Evolutionary conservation across 1,140 invertebrate species (phyloP), one percentile per base, ranked within the genome.

Genomic region (Homalodisca vitripennis): DNA sequence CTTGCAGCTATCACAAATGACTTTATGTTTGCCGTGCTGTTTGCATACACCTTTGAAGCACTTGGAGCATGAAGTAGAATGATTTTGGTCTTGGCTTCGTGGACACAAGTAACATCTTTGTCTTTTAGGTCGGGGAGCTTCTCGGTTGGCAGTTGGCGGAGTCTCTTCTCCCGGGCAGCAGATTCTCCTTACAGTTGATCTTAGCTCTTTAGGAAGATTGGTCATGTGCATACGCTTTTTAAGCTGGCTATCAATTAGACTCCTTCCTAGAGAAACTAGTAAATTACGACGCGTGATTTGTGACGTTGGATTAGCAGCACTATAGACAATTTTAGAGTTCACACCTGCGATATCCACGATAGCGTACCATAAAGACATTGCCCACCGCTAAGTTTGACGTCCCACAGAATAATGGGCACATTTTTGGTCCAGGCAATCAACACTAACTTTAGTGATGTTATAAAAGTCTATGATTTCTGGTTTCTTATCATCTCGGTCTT

Each of bases 361-460:
- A 20, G 63, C 53, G 66, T 66, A 77, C 67, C 76, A 78, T 13
- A 76, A 66, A 10, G 73, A 70, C 62, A 76, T 51, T 24, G 77
- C 75, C 75, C 77, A 78, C 57, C 76, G 69, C 46, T 70, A 63
- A 29, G 70, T 74, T 70, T 68, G 34, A 53, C 74, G 51, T 66
- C 72, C 68, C 30, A 62, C 68, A 30, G 57, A 69, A 66, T 74
- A 75, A 29, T 55, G 72, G 13, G 73, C 48, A 70, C 73, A 76
- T 71, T 75, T 75, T 70, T 76, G 34, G 62, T 77, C 75, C 24
- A 77, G 55, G 12, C 47, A 63, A 77, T 77, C 74, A 13, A 78
- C 75, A n/a, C 77, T 77, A 46, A 34, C 66, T 73, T 78, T 78
- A n/a, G 75, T 78, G n/a, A 22, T 47, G 34, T 78, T 77, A 46